Conservation (phyloP, 1,140 invertebrate genomes). For the Acromyrmex echinatior region DNA sequence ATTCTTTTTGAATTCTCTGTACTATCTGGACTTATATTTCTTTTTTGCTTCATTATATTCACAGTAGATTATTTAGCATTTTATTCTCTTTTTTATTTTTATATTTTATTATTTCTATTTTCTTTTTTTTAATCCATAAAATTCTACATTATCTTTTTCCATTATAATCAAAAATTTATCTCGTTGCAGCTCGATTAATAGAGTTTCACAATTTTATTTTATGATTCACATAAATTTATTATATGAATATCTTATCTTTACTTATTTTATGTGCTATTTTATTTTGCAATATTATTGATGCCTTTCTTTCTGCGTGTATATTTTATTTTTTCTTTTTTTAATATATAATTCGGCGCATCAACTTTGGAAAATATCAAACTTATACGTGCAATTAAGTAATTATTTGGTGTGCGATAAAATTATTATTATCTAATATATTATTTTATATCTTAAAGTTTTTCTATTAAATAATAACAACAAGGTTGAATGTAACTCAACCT, state of each 20-base stretch:
- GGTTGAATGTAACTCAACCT: neutral
- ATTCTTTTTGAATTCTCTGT: too few relatives aligned
- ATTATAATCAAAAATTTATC: slow-evolving; percentile 6
- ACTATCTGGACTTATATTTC: neutral
- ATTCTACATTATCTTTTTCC: neutral
- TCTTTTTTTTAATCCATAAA: neutral
- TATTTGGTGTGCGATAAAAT: neutral
- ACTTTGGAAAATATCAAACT: neutral
- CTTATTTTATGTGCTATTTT: neutral
- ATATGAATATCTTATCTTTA: neutral
- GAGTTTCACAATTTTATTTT: neutral
- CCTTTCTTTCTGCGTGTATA: neutral
- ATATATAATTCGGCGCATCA: neutral
- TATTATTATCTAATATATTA: neutral
- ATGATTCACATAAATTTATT: neutral
- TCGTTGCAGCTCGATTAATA: neutral
- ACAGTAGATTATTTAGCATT: neutral
- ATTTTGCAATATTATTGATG: neutral
- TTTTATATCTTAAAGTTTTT: neutral
- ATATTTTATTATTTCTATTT: too few relatives aligned
- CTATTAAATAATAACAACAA: neutral
- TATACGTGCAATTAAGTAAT: neutral
- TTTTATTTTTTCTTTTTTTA: neutral
- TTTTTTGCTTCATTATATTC: neutral
- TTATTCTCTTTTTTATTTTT: neutral